Percentiles rank a stretch among this genome's conserved stretches.
phyloP scores from a whole-genome alignment of 2,113 vertebrate species.

The Artemisiospiza belli region DNA sequence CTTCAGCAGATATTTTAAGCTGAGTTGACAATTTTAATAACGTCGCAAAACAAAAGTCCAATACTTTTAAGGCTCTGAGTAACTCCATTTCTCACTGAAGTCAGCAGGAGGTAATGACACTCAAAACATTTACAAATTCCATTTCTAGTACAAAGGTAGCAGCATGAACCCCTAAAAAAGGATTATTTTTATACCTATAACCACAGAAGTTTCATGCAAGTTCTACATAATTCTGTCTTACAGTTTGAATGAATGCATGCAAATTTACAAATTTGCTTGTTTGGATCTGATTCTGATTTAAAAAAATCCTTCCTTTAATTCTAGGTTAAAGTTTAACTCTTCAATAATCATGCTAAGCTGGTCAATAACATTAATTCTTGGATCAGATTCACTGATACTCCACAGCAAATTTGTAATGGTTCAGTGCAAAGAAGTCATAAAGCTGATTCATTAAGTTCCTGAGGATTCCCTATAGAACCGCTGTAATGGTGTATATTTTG shows the following conservation, averaged over 20 bases:
- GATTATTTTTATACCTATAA: not conserved
- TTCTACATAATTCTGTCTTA: not conserved
- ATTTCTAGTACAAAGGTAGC: not conserved
- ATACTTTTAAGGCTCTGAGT: not conserved
- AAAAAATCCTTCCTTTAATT: not conserved
- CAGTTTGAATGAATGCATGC: not conserved
- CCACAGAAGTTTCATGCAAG: not conserved
- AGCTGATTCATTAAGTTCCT: slow-evolving; percentile 6
- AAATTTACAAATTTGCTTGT: not conserved
- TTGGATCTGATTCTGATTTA: not conserved
- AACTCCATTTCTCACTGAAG: not conserved
- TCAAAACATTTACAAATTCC: not conserved
- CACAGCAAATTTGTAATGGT: not conserved
- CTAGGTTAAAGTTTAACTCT: not conserved
- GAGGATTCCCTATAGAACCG: not conserved
- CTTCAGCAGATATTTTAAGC: not conserved
- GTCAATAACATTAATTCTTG: slow-evolving; percentile 1
- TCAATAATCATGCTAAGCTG: not conserved
- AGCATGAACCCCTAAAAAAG: not conserved
- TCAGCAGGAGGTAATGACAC: not conserved
- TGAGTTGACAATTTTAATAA: not conserved
- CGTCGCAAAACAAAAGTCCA: not conserved
- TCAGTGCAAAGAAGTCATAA: slow-evolving; percentile 15
- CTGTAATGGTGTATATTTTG: slow-evolving; percentile 25
- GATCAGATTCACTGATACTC: not conserved